phyloP scores from a whole-genome alignment of 2,797 vertebrate genomes.

The Anableps anableps region DNA sequence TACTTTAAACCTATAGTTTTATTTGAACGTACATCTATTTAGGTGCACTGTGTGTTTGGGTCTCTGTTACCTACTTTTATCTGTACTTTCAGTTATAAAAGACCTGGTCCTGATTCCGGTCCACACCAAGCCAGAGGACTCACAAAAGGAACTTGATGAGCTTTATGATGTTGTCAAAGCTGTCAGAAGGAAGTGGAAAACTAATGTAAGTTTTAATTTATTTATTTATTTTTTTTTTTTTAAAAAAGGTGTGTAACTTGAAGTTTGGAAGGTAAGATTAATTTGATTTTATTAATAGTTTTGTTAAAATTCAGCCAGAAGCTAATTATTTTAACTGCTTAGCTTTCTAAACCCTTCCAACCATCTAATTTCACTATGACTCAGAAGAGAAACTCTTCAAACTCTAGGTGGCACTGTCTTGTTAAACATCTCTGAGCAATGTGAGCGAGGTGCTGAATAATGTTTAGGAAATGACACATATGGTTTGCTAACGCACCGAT shows the following conservation, averaged over 20 bases:
- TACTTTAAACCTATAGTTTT: not conserved
- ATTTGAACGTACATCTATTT: not conserved
- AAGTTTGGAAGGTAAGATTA: not conserved
- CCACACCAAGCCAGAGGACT: constrained; percentile 76
- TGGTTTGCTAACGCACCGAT: not conserved
- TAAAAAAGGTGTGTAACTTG: not conserved
- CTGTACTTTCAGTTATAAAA: constrained; percentile 52
- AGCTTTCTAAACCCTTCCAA: not conserved
- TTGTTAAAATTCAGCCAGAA: not conserved
- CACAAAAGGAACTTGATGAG: constrained; percentile 77
- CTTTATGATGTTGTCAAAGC: constrained; percentile 71
- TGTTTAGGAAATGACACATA: not conserved
- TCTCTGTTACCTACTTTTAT: not conserved
- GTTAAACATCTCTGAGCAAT: not conserved
- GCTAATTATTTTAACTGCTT: not conserved
- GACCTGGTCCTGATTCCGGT: constrained; percentile 78
- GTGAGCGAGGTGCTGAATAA: not conserved
- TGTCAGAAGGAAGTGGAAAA: constrained; percentile 63
- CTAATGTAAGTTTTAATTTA: constrained; percentile 52
- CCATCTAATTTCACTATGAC: not conserved
- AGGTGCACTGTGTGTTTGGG: not conserved
- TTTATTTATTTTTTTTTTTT: too few relatives aligned
- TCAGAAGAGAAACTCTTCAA: not conserved
- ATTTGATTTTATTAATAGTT: not conserved
- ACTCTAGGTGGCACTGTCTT: not conserved